Base-by-base conservation (phyloP, 2,888 invertebrate species). In the Habroteleia sp. region DNA sequence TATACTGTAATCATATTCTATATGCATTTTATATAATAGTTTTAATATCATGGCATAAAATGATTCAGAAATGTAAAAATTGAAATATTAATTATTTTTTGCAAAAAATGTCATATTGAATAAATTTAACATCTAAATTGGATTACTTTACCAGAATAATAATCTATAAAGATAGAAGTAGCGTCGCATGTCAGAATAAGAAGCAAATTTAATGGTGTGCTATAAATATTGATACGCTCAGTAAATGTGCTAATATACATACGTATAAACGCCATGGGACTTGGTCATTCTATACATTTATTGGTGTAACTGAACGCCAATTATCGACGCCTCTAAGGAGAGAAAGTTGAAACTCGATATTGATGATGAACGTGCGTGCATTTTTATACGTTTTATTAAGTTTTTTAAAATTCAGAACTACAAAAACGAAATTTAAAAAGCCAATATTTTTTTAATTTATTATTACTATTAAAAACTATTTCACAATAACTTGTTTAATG, bases 251-350 rank as follows among this genome's bases (percentile, higher is more conserved):
- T 78, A 74, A 80, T 83, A 75, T 75, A 79, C 78, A 65, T 74
- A 76, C 75, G 33, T 58, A 77, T 81, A 82, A 82, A 79, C 74
- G 75, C 25, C 74, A 69, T 56, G 62, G 72, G 68, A 58, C 75
- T 66, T 74, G 80, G 71, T 80, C 72, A 82, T 62, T 50, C 65
- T 83, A 82, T 81, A 81, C 80, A 80, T 83, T 84, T 82, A 84
- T 82, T 82, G 83, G 65, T 79, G 88, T 85, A 88, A 88, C 86
- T 81, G 62, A 83, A 20, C 80, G 83, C 88, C 88, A 88, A 88
- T 88, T 88, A 88, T 84, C 83, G 86, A 82, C 66, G 81, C 77
- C 81, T 83, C 84, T 76, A 77, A 82, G 81, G 81, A 82, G 71
- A 75, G 84, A 82, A 85, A 87, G 76, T 58, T 65, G 87, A 87